phyloP scores from a whole-genome alignment of 37 sponge, comb jelly and placozoan genomes.

The Geodia barretti region DNA sequence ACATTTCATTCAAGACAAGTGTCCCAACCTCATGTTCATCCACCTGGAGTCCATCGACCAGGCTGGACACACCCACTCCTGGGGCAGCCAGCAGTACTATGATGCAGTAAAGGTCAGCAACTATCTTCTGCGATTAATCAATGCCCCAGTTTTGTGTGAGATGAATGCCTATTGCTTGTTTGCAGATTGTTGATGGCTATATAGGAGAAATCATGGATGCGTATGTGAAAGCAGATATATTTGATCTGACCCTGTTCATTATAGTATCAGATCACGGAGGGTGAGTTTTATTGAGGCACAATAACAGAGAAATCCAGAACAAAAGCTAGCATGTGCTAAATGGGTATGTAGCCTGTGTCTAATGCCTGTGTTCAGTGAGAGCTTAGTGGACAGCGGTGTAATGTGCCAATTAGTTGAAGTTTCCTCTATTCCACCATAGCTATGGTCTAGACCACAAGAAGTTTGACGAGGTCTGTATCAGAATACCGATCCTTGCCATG shows the following conservation, averaged over 20 bases:
- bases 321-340: too few species aligned
- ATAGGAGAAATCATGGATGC: constrained; percentile 23
- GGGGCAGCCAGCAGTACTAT: constrained; percentile 34
- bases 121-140: too few species aligned
- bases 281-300: too few species aligned
- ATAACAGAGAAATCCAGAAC: too few species aligned
- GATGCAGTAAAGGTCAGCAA: constrained; percentile 20
- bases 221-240: not conserved
- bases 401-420: too few species aligned
- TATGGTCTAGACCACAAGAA: constrained; percentile 6
- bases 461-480: constrained; percentile 12
- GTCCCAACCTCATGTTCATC: constrained; percentile 34
- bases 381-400: too few species aligned
- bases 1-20: not conserved
- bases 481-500: constrained; percentile 25
- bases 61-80: constrained; percentile 17
- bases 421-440: too few species aligned
- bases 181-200: constrained; percentile 34
- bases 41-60: constrained; percentile 28
- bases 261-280: constrained; percentile 37
- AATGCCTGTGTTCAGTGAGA: too few species aligned
- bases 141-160: too few species aligned
- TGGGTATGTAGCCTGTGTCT: too few species aligned
- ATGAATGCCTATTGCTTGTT: not conserved
- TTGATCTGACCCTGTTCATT: constrained; percentile 24